phyloP scores from a whole-genome alignment of 2,888 invertebrate species.

The Drosophila mimica region DNA sequence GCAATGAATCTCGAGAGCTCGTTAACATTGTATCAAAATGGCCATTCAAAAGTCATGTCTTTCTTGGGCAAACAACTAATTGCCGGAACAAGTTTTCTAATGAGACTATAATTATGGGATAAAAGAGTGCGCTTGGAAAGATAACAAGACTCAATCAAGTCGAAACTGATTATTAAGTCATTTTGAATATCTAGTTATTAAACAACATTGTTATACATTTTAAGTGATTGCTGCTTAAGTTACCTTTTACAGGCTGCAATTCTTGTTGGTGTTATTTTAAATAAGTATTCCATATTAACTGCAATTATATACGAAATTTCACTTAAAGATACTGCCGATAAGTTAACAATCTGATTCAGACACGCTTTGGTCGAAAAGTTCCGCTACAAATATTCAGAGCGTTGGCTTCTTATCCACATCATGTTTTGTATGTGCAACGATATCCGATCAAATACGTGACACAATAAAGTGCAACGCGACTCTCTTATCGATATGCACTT shows the following conservation, averaged over 20 bases:
- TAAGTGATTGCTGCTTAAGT: not conserved
- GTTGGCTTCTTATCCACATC: conserved; percentile 29
- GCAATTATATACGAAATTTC: conserved; percentile 6
- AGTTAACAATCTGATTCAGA: conserved; percentile 23
- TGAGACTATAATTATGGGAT: conserved; percentile 7
- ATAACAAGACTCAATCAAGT: conserved; percentile 16
- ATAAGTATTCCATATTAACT: not conserved
- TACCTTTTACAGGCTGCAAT: not conserved
- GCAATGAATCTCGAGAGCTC: conserved; percentile 38
- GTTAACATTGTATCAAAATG: conserved; percentile 69
- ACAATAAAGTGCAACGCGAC: conserved; percentile 46
- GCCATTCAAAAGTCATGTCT: conserved; percentile 29
- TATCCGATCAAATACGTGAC: conserved; percentile 60
- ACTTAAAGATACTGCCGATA: not conserved
- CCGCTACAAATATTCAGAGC: conserved; percentile 10
- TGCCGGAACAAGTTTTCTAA: conserved; percentile 5
- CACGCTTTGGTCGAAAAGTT: conserved; percentile 17
- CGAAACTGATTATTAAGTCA: conserved; percentile 12
- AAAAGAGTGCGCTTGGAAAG: conserved; percentile 7
- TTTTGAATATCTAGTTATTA: not conserved
- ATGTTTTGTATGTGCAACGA: conserved; percentile 24
- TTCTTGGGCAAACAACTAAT: conserved; percentile 24
- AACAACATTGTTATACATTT: not conserved
- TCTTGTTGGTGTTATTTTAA: not conserved
- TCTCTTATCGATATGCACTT: conserved; percentile 59